Evolutionary conservation across 2,113 vertebrate genomes (phyloP).

Genomic region (Anhinga rufa): DNA sequence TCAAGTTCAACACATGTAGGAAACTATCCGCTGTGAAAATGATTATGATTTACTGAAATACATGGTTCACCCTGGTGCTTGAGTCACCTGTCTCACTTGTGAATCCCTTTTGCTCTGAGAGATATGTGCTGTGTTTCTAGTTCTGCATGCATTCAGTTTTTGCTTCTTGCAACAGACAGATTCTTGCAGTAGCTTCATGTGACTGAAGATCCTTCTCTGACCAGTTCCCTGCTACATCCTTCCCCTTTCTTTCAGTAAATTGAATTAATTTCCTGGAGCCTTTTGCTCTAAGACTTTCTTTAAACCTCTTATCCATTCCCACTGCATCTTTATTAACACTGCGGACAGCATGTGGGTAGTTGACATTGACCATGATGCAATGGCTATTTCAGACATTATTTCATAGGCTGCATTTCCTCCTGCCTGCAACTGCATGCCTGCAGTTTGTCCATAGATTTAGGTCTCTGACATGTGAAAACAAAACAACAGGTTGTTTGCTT

Average conservation of each 20-base stretch:
- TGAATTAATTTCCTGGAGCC: neutral
- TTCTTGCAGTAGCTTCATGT: neutral
- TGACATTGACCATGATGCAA: neutral
- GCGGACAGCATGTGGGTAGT: neutral
- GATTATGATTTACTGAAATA: neutral
- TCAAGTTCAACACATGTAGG: neutral
- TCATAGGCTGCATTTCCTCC: neutral
- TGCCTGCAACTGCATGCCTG: neutral
- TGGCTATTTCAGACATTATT: neutral
- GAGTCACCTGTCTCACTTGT: neutral
- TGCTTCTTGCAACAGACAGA: neutral
- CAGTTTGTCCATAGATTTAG: neutral
- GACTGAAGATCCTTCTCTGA: neutral
- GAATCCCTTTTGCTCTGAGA: neutral
- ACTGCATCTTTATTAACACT: neutral
- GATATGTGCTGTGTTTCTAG: neutral
- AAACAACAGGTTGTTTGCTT: neutral
- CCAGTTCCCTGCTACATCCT: neutral
- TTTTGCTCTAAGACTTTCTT: neutral
- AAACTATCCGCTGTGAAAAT: neutral
- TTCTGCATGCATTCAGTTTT: neutral
- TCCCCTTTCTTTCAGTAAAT: slow-evolving; percentile 4
- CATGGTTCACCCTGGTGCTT: neutral
- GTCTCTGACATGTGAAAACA: neutral
- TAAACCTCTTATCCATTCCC: neutral